Evolutionary conservation across 2,113 vertebrate species (phyloP).

Genomic region (Indicator indicator): DNA sequence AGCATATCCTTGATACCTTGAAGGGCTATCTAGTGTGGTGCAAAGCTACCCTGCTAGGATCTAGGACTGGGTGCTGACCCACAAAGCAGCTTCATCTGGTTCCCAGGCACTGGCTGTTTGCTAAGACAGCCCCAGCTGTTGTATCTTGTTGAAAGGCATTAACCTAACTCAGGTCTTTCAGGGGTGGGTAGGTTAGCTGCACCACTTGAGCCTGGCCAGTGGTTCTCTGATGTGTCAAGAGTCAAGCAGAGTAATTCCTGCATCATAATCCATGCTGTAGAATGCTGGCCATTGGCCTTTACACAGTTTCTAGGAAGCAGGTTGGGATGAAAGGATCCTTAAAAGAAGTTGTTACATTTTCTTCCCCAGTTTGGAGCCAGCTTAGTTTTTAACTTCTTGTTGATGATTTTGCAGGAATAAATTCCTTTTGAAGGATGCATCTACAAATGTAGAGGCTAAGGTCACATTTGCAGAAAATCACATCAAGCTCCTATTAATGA

Average conservation of each 20-base stretch:
- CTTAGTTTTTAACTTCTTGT: not conserved
- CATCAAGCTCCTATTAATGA: slow-evolving; percentile 18
- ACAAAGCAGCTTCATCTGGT: not conserved
- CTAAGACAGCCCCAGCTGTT: not conserved
- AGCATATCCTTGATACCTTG: not conserved
- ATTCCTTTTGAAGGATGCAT: slow-evolving; percentile 1
- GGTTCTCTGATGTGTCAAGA: not conserved
- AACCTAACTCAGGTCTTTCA: not conserved
- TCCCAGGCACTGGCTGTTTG: not conserved
- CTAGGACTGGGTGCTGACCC: not conserved
- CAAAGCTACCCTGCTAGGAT: not conserved
- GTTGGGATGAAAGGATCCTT: not conserved
- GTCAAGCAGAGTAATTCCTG: not conserved
- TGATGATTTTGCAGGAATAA: not conserved
- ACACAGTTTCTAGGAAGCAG: not conserved
- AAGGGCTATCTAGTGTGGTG: not conserved
- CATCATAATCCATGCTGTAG: not conserved
- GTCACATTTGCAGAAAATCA: slow-evolving; percentile 20
- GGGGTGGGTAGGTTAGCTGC: not conserved
- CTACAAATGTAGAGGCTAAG: slow-evolving; percentile 10
- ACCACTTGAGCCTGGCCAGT: not conserved
- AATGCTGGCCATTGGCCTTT: not conserved
- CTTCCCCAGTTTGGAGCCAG: not conserved
- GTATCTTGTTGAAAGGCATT: not conserved
- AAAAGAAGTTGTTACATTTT: slow-evolving; percentile 6